Conservation (phyloP, 1,140 invertebrate genomes). For the Globodera ellingtonae region DNA sequence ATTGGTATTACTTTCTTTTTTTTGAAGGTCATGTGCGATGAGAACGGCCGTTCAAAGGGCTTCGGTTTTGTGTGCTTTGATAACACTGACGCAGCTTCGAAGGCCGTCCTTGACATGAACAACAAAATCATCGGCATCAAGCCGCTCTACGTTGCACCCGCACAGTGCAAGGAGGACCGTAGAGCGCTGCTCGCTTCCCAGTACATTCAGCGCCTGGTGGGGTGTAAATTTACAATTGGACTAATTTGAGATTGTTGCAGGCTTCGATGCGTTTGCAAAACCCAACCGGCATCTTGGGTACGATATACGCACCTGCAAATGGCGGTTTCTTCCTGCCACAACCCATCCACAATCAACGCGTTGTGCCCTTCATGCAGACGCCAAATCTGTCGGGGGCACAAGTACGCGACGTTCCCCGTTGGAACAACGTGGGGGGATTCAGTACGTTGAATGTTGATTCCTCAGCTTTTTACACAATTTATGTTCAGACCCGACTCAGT, state of each 20-base stretch:
- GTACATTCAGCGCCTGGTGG: conserved; percentile 87
- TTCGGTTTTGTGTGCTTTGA: conserved; percentile 99
- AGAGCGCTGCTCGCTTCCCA: conserved; percentile 89
- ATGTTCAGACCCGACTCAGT: conserved; percentile 41
- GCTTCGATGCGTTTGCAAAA: conserved; percentile 88
- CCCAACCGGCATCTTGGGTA: conserved; percentile 53
- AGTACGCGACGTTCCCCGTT: conserved; percentile 81
- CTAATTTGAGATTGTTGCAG: not conserved
- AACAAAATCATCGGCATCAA: conserved; percentile 92
- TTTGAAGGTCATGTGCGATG: conserved; percentile 83
- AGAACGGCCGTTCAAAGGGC: conserved; percentile 79
- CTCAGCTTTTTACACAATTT: not conserved
- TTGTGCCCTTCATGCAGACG: conserved; percentile 77
- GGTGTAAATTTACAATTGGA: not conserved
- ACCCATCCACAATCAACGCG: conserved; percentile 76
- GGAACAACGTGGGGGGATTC: conserved; percentile 68
- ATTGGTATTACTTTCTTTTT: not conserved
- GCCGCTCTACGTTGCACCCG: conserved; percentile 94
- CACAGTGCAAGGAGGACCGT: conserved; percentile 96
- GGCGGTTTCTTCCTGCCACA: conserved; percentile 84
- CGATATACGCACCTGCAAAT: conserved; percentile 81
- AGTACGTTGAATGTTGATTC: conserved; percentile 14
- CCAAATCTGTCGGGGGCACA: conserved; percentile 77
- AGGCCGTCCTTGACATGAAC: conserved; percentile 90
- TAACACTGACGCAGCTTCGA: conserved; percentile 96